These are phyloP conservation scores for Dromius quadrimaculatus DNA, from an alignment of 2,888 invertebrate species.

Conservation along the genomic window DNA sequence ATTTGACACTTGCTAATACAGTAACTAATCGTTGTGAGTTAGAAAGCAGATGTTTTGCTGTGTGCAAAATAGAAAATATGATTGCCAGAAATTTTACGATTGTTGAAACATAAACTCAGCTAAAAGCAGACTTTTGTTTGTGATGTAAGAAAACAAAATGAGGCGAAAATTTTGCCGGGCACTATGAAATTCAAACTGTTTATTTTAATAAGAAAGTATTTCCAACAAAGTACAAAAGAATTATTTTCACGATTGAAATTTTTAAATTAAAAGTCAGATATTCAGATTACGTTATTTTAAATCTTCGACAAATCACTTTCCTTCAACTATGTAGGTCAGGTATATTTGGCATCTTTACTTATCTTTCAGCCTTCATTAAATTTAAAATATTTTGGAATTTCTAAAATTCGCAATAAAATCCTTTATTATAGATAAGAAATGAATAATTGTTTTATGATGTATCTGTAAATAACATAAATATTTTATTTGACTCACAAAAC, in stretches of 20 bases:
- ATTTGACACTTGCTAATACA: neutral
- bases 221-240: too few relatives aligned
- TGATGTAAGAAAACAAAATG: conserved; percentile 8
- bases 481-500: too few relatives aligned
- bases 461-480: too few relatives aligned
- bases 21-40: neutral
- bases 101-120: conserved; percentile 2
- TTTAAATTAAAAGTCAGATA: too few relatives aligned
- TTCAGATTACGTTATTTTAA: too few relatives aligned
- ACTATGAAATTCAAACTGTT: conserved; percentile 10
- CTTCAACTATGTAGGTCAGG: neutral
- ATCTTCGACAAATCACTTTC: neutral
- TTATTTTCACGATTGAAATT: too few relatives aligned
- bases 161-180: neutral
- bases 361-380: neutral
- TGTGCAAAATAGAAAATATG: too few relatives aligned
- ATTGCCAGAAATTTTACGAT: conserved; percentile 25
- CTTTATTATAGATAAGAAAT: too few relatives aligned
- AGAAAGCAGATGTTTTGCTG: conserved; percentile 6
- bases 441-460: too few relatives aligned
- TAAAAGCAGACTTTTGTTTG: conserved; percentile 19
- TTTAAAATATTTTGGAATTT: too few relatives aligned
- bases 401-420: neutral
- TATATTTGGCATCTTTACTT: neutral
- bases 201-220: too few relatives aligned